phyloP scores from a whole-genome alignment of 1,140 invertebrate genomes.

The Macrobrachium nipponense region DNA sequence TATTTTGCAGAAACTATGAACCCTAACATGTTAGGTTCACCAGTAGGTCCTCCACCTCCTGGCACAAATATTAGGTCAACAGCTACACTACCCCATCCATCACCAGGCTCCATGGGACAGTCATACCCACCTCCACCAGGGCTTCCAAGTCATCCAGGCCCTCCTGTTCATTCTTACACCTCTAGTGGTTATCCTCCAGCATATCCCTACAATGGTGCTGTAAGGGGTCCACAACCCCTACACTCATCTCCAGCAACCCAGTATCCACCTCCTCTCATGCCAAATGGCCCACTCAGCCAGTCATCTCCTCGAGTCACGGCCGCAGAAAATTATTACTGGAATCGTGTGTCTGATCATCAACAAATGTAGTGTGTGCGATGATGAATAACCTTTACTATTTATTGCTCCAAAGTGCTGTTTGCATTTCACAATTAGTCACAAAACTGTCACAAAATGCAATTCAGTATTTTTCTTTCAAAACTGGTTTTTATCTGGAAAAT shows the following conservation, averaged over 20 bases:
- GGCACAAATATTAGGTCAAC: conserved; percentile 64
- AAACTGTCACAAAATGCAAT: conserved; percentile 5
- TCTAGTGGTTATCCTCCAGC: conserved; percentile 49
- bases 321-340: conserved; percentile 59
- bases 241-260: conserved; percentile 62
- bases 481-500: conserved; percentile 2
- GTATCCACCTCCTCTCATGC: conserved; percentile 58
- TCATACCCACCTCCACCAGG: conserved; percentile 43
- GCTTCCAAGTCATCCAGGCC: conserved; percentile 41
- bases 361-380: conserved; percentile 25
- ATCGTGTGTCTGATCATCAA: conserved; percentile 45
- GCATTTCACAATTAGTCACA: conserved; percentile 48
- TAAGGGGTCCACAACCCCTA: conserved; percentile 54
- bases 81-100: conserved; percentile 58
- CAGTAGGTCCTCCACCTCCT: conserved; percentile 62
- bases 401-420: no score
- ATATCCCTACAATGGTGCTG: conserved; percentile 55
- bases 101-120: conserved; percentile 54
- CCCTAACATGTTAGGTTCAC: conserved; percentile 58
- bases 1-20: conserved; percentile 61
- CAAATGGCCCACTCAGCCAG: conserved; percentile 63
- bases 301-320: conserved; percentile 62
- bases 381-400: no score
- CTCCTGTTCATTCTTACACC: conserved; percentile 49
- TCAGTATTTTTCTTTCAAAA: neutral